Percentiles rank a stretch among this genome's conserved stretches.
phyloP scores from a whole-genome alignment of 2,888 invertebrate species.

The Dendrolimus houi region DNA sequence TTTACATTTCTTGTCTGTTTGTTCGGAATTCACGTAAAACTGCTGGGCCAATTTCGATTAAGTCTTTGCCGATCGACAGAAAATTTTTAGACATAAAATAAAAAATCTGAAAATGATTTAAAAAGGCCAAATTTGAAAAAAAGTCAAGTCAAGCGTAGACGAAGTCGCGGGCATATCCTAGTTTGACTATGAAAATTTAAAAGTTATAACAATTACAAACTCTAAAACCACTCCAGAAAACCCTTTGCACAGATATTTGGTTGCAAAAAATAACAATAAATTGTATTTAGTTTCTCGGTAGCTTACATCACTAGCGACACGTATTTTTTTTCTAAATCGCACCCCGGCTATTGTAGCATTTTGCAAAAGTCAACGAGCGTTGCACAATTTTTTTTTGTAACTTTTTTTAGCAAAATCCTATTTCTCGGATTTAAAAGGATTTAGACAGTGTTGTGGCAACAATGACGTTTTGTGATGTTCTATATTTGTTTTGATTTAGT shows the following conservation, averaged over 20 bases:
- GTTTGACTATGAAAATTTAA: too few relatives aligned
- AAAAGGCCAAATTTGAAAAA: too few relatives aligned
- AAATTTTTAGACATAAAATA: too few relatives aligned
- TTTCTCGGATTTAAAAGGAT: slow-evolving; percentile 74
- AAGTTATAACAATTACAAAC: background rate
- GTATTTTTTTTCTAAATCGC: slow-evolving; percentile 38
- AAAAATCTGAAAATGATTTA: too few relatives aligned
- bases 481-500: slow-evolving; percentile 69
- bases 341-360: slow-evolving; percentile 47
- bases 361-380: slow-evolving; percentile 66
- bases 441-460: slow-evolving; percentile 74
- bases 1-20: too few relatives aligned
- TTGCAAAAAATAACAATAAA: slow-evolving; percentile 45
- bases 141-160: too few relatives aligned
- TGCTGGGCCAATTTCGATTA: too few relatives aligned
- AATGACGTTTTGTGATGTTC: slow-evolving; percentile 59
- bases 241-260: slow-evolving; percentile 26
- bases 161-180: too few relatives aligned
- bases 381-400: slow-evolving; percentile 30
- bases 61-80: too few relatives aligned
- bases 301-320: slow-evolving; percentile 50
- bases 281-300: slow-evolving; percentile 62
- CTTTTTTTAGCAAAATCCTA: slow-evolving; percentile 59
- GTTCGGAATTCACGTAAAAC: too few relatives aligned
- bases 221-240: slow-evolving; percentile 30